Evolutionary conservation across 2,888 invertebrate species (phyloP).

Genomic region (Ariolimax columbianus): DNA sequence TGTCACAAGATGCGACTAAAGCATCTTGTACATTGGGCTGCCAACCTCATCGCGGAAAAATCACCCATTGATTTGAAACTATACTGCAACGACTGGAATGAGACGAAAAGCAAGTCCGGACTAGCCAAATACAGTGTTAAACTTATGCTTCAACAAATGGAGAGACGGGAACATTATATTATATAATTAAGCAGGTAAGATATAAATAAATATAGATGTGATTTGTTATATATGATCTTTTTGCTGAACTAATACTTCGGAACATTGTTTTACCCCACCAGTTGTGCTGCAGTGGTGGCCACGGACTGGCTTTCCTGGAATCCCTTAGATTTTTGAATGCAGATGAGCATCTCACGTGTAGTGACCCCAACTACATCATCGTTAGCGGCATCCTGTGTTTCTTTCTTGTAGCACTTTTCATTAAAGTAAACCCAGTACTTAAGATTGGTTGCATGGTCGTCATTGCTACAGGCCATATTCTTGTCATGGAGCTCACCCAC

Average conservation of each 20-base stretch:
- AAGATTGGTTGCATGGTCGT: constrained; percentile 86
- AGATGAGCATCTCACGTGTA: constrained; percentile 83
- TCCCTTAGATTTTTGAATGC: constrained; percentile 57
- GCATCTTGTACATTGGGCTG: too few relatives aligned
- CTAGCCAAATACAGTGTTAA: too few relatives aligned
- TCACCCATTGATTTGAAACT: too few relatives aligned
- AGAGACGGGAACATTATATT: too few relatives aligned
- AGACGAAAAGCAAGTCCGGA: too few relatives aligned
- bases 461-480: constrained; percentile 88
- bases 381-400: constrained; percentile 90
- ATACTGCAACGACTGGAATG: too few relatives aligned
- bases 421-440: constrained; percentile 89
- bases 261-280: constrained; percentile 56
- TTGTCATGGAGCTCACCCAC: constrained; percentile 90
- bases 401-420: constrained; percentile 90
- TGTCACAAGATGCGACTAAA: too few relatives aligned
- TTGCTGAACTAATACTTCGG: not conserved
- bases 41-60: too few relatives aligned
- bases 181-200: too few relatives aligned
- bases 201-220: too few relatives aligned
- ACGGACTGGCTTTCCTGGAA: constrained; percentile 65
- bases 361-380: constrained; percentile 90
- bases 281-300: constrained; percentile 76
- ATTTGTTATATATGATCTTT: too few relatives aligned
- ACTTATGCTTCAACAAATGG: too few relatives aligned